Base-by-base conservation (phyloP, 1,140 invertebrate genomes). In the Mylabris phalerata region DNA sequence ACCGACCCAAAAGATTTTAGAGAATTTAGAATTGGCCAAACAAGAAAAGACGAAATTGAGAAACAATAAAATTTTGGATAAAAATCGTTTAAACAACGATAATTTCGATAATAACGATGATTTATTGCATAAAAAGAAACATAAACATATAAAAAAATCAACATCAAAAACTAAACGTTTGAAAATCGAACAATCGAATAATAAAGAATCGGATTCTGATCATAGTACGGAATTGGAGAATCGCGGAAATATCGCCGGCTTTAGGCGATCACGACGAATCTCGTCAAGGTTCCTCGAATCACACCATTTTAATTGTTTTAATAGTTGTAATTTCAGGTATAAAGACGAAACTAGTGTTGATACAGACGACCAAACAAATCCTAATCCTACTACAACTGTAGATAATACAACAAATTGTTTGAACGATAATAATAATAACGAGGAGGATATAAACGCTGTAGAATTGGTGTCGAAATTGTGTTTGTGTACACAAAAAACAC, bases 1-100 rank as follows among this genome's bases (percentile, higher is more conserved):
- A 57, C 62, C 65, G 26, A 71, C 67, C 5, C 62, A 57, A 10
- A 71, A 71, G 55, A 67, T 71, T 19, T 52, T 71, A 44, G 68
- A 69, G 10, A 71, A 71, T 60, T 50, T 71, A 38, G 68, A 61
- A 11, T 49, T 58, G 41, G 63, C 63, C 7, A 64, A 65, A 54
- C 19, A 59, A 48, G 61, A 60, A 11, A 64, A 63, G 47, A 54
- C 19, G 3, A 64, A 59, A 44, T 44, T 19, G 19, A 57, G 57
- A 13, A 65, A 67, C 45, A 40, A 13, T 50, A 61, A 59, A 48
- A 10, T 38, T n/a, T 11, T 42, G 11, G 19, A 19, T 19, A 19
- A 19, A 19, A 42, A 6, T 9, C 41, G 41, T 9, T 10, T 38
- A 39, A 42, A 51, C 11, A 55, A 62, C 19, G 55, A 43, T 42